Percentiles rank a stretch among this genome's conserved stretches.
phyloP scores from a whole-genome alignment of 92 coral and sea anemone genomes.

The Heteractis magnifica region DNA sequence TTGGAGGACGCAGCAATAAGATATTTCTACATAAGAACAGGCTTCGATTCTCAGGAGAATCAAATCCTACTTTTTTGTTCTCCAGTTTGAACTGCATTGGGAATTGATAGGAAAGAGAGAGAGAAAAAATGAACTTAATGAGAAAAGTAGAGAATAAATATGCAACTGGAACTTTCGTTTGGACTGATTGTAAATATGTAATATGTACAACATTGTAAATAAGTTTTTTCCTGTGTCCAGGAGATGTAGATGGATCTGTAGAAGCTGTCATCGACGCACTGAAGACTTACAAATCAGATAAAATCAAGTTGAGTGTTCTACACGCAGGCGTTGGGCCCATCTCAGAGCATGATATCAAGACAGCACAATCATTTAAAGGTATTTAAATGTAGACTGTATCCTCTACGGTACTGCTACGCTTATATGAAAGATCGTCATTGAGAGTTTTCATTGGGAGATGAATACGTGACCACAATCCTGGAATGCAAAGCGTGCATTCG shows the following conservation, averaged over 20 bases:
- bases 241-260: conserved; percentile 90
- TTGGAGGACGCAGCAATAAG: too few species aligned
- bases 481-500: too few species aligned
- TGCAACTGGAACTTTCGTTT: too few species aligned
- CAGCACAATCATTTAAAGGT: conserved; percentile 87
- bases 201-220: background rate
- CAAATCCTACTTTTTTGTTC: too few species aligned
- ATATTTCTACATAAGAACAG: background rate
- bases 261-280: conserved; percentile 90
- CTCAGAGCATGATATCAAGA: conserved; percentile 74
- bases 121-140: background rate
- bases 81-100: too few species aligned
- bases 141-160: background rate
- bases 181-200: too few species aligned
- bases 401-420: too few species aligned
- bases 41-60: too few species aligned
- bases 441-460: too few species aligned
- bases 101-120: background rate
- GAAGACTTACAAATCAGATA: conserved; percentile 78
- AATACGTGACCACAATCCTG: too few species aligned
- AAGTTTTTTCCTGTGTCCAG: conserved; percentile 26
- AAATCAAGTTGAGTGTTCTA: conserved; percentile 67
- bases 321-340: conserved; percentile 81
- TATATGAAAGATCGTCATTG: too few species aligned
- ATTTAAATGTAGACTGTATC: background rate